Evolutionary conservation across 2,797 vertebrate species (phyloP).

Genomic region (Premnoplex brunnescens): DNA sequence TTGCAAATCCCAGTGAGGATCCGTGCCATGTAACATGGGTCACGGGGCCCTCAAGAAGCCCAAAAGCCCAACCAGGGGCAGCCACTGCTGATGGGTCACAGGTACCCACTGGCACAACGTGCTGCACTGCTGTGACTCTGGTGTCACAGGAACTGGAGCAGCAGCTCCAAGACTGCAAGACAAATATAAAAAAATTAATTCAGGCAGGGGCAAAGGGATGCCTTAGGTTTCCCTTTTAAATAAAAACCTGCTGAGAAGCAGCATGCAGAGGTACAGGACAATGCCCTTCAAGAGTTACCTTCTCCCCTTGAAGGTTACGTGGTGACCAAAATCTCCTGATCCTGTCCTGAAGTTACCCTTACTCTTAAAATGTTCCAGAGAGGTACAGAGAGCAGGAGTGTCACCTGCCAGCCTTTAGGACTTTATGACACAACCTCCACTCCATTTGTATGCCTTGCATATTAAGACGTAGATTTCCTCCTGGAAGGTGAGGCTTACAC

Average conservation of each 20-base stretch:
- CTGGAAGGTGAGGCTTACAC: not conserved
- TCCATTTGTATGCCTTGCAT: not conserved
- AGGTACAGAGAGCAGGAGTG: not conserved
- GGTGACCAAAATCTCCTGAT: not conserved
- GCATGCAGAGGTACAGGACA: not conserved
- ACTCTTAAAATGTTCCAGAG: not conserved
- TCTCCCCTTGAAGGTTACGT: not conserved
- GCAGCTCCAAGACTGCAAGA: not conserved
- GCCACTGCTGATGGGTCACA: not conserved
- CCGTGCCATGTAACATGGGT: not conserved
- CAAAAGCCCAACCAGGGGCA: not conserved
- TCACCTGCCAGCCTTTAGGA: not conserved
- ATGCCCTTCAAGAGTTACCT: not conserved
- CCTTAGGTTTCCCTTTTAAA: not conserved
- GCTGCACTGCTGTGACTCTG: not conserved
- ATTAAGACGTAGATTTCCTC: not conserved
- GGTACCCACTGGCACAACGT: fast-evolving
- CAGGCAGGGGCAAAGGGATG: not conserved
- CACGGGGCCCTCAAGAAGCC: not conserved
- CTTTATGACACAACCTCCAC: not conserved
- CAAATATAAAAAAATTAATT: not conserved
- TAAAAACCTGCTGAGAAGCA: not conserved
- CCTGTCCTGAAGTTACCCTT: not conserved
- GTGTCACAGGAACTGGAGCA: not conserved
- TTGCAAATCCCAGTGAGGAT: not conserved